Percentiles rank a stretch among this genome's conserved stretches.
These are phyloP conservation scores for Alouatta palliata DNA, from an alignment of 2,113 vertebrate species.

Conservation along the genomic window DNA sequence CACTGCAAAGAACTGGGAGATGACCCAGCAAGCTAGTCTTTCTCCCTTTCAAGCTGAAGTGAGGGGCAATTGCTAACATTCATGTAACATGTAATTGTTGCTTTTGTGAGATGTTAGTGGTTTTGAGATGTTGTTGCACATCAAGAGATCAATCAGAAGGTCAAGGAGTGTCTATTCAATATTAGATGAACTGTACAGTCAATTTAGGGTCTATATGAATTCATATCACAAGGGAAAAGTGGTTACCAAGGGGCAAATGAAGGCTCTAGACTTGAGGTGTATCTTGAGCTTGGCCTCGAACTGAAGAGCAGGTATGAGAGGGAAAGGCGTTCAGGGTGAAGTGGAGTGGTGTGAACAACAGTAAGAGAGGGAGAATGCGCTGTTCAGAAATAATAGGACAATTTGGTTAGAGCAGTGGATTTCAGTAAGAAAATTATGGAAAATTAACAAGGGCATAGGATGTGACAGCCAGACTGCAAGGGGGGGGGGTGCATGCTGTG, in stretches of 20 bases:
- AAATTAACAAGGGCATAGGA: too few relatives aligned
- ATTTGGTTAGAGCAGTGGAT: neutral
- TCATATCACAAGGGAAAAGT: neutral
- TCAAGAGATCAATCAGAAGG: neutral
- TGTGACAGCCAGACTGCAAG: neutral
- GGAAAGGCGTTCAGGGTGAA: neutral
- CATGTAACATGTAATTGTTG: neutral
- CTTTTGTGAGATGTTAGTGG: neutral
- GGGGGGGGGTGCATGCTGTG: fast-evolving
- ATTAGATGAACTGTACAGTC: neutral
- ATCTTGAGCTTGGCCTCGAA: neutral
- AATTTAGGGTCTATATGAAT: neutral
- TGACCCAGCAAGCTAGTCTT: neutral
- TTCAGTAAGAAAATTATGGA: neutral
- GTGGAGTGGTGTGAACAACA: neutral
- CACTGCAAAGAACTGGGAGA: neutral
- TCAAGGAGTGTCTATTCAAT: neutral
- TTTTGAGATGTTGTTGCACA: neutral
- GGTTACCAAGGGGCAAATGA: neutral
- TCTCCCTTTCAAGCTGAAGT: neutral
- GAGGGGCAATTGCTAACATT: neutral
- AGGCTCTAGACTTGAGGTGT: neutral
- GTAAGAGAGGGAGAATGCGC: too few relatives aligned
- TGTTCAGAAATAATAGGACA: neutral
- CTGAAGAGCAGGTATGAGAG: neutral